A percentile compares a stretch with the other conserved stretches of the same genome.
phyloP scores from a whole-genome alignment of 2,797 vertebrate species.

The Rhinoraja longicauda region DNA sequence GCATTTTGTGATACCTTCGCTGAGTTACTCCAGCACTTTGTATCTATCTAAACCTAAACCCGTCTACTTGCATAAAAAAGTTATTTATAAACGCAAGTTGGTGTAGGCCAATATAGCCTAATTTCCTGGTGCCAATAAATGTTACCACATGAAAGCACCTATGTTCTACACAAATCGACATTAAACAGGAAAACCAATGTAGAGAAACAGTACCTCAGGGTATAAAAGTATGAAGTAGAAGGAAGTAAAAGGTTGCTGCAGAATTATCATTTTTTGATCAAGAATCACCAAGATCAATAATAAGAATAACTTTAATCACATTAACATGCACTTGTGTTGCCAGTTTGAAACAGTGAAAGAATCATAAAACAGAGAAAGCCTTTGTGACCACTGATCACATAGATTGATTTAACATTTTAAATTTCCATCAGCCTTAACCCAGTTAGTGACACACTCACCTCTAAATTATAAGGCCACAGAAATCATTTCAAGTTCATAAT shows the following conservation, averaged over 20 bases:
- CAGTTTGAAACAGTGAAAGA: not conserved
- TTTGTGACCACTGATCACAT: not conserved
- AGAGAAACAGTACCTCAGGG: not conserved
- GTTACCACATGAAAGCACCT: not conserved
- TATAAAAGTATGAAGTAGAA: not conserved
- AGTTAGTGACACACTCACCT: not conserved
- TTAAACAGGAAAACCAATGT: not conserved
- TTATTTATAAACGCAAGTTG: not conserved
- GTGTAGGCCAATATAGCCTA: not conserved
- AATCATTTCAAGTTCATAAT: not conserved
- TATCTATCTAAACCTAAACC: too few relatives aligned
- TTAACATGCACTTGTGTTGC: not conserved
- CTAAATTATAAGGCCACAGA: not conserved
- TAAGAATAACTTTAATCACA: not conserved
- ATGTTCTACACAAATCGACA: not conserved
- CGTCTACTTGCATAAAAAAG: not conserved
- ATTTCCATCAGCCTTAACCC: not conserved
- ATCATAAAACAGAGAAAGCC: not conserved
- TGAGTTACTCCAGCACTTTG: too few relatives aligned
- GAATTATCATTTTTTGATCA: not conserved
- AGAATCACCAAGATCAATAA: not conserved
- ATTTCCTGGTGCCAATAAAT: not conserved
- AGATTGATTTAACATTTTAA: not conserved
- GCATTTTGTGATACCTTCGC: too few relatives aligned
- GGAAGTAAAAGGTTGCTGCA: not conserved